A percentile compares a stretch with the other conserved stretches of the same genome.
Conservation (phyloP, 2,888 invertebrate species). For the Protodeltote pygarga region DNA sequence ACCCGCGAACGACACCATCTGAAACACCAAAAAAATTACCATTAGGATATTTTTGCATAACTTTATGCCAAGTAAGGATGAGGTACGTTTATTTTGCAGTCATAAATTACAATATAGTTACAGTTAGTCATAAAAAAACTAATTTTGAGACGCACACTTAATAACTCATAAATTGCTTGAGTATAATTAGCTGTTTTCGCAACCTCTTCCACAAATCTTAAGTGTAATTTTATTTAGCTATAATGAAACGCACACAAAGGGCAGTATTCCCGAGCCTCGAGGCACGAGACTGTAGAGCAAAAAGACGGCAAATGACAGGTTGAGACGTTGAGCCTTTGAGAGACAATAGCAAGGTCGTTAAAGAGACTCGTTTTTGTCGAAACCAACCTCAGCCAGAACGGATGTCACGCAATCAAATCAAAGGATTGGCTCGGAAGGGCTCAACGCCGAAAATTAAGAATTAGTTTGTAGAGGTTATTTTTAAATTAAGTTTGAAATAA, state of each 20-base stretch:
- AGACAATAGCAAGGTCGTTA: constrained; percentile 72
- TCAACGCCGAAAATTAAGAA: constrained; percentile 19
- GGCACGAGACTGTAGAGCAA: constrained; percentile 27
- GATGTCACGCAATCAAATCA: constrained; percentile 60
- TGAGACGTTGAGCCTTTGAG: too few relatives aligned
- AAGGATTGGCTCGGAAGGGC: constrained; percentile 23
- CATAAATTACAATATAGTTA: too few relatives aligned
- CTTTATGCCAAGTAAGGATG: background rate
- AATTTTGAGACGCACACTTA: too few relatives aligned
- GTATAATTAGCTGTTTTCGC: constrained; percentile 4
- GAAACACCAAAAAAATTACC: constrained; percentile 72
- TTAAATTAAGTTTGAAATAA: background rate
- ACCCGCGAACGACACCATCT: constrained; percentile 91
- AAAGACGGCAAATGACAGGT: constrained; percentile 50
- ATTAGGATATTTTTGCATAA: background rate
- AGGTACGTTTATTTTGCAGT: too few relatives aligned
- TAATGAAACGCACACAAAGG: constrained; percentile 40
- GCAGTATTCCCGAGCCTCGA: constrained; percentile 39
- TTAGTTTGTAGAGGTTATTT: constrained; percentile 3
- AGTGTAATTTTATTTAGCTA: constrained; percentile 31
- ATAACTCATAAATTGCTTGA: too few relatives aligned
- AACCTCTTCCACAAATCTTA: constrained; percentile 7
- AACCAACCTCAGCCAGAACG: constrained; percentile 56
- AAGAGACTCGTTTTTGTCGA: constrained; percentile 63
- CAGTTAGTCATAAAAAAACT: too few relatives aligned